Evolutionary conservation across 2,888 invertebrate genomes (phyloP), one percentile per base, ranked within the genome.

Genomic region (Tetramorium bicarinatum): DNA sequence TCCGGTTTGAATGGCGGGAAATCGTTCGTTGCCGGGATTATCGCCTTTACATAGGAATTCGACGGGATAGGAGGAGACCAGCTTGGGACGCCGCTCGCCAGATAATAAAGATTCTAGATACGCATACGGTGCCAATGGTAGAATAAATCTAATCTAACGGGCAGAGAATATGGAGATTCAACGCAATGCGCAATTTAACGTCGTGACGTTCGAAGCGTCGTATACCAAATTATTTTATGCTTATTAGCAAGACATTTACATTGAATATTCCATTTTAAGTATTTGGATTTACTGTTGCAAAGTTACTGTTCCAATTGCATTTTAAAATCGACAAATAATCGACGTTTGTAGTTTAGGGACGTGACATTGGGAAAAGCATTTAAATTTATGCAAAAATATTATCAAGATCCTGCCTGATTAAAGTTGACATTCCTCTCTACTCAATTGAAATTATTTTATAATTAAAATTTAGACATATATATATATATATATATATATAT

Each of bases 91-190:
- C 21, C 21, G 49, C 9, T 75, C n/a, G 56, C 38, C 6, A 56
- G 77, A 59, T 77, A 79, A 69, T 69, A 59, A 59, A 79, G 56
- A 69, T 34, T 47, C 34, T 38, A 59, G 56, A 29, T 66, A 47
- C 56, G 25, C n/a, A 15, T 15, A 3, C 18, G n/a, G 18, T 21
- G 18, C 15, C 34, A 25, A 34, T 49, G 47, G 34, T 13, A n/a
- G 56, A 56, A 67, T 67, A 69, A 67, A 80, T 80, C 25, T 59
- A 67, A 80, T 80, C 25, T 59, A 47, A 59, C 38, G 41, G 64
- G n/a, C 52, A 18, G 66, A 67, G 44, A 25, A 47, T 29, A 47
- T 18, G 18, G 47, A 47, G 34, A 59, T 59, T 76, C 38, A 21
- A 21, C 21, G 6, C 18, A 44, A 44, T 44, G n/a, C 13, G 47